Evolutionary conservation across 2,797 vertebrate genomes (phyloP).

Genomic region (Helarctos malayanus): DNA sequence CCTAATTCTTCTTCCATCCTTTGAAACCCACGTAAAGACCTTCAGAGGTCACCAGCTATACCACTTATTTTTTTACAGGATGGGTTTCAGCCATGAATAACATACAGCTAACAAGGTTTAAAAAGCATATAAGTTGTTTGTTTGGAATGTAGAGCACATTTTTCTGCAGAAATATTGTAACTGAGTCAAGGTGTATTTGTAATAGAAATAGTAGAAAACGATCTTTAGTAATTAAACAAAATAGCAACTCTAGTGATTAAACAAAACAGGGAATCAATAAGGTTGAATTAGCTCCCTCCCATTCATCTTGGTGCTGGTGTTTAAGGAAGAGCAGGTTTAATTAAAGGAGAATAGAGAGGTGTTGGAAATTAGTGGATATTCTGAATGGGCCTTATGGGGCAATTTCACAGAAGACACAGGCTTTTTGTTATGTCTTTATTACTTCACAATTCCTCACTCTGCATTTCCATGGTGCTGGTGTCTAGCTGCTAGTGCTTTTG

Average conservation of each 20-base stretch:
- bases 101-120: not conserved
- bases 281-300: constrained; percentile 60
- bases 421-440: not conserved
- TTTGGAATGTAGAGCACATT: constrained; percentile 47
- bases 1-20: not conserved
- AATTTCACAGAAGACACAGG: not conserved
- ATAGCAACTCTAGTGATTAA: constrained; percentile 57
- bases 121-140: constrained; percentile 49
- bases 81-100: not conserved
- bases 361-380: constrained; percentile 40
- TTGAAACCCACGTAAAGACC: not conserved
- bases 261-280: constrained; percentile 68
- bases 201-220: constrained; percentile 57
- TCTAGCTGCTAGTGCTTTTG: constrained; percentile 3
- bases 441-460: not conserved
- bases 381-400: not conserved
- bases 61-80: not conserved
- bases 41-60: not conserved
- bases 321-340: constrained; percentile 71
- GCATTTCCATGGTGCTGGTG: not conserved
- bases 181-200: constrained; percentile 53
- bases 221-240: constrained; percentile 62
- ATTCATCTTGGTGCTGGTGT: constrained; percentile 71
- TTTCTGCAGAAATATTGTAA: constrained; percentile 66
- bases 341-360: constrained; percentile 51